phyloP scores from a whole-genome alignment of 2,113 vertebrate genomes.

The Burhinus bistriatus region DNA sequence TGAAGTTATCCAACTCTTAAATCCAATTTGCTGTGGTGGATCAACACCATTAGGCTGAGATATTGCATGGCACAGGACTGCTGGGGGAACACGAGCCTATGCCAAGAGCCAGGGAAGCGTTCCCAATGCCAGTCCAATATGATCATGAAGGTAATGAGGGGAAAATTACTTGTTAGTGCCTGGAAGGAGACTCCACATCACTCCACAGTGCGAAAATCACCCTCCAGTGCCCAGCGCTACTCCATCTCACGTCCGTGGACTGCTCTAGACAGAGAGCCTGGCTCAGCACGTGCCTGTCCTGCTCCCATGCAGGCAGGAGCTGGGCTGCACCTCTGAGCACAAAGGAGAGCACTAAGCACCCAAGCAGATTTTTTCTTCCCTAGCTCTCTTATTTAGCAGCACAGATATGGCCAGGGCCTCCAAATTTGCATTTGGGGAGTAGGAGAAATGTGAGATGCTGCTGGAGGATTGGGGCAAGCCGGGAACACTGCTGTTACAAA shows the following conservation, averaged over 20 bases:
- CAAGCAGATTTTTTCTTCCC: background rate
- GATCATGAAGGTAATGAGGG: background rate
- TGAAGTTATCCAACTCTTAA: background rate
- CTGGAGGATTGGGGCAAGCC: rapidly evolving
- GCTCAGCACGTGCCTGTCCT: background rate
- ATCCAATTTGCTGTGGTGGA: background rate
- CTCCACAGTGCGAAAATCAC: background rate
- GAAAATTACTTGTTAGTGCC: background rate
- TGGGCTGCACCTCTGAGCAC: background rate
- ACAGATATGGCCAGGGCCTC: background rate
- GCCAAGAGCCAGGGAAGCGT: background rate
- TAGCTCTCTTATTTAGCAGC: background rate
- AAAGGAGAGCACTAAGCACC: background rate
- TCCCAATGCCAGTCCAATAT: background rate
- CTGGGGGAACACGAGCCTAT: background rate
- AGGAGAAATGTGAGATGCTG: background rate
- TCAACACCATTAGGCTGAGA: background rate
- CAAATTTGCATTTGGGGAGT: background rate
- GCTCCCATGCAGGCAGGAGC: background rate
- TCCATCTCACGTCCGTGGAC: background rate
- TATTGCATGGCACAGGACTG: background rate
- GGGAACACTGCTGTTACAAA: background rate
- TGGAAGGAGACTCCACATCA: background rate
- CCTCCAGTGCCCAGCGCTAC: background rate
- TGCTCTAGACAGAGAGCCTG: background rate